Evolutionary conservation across 2,797 vertebrate genomes (phyloP).

Genomic region (Pachyuromys duprasi): DNA sequence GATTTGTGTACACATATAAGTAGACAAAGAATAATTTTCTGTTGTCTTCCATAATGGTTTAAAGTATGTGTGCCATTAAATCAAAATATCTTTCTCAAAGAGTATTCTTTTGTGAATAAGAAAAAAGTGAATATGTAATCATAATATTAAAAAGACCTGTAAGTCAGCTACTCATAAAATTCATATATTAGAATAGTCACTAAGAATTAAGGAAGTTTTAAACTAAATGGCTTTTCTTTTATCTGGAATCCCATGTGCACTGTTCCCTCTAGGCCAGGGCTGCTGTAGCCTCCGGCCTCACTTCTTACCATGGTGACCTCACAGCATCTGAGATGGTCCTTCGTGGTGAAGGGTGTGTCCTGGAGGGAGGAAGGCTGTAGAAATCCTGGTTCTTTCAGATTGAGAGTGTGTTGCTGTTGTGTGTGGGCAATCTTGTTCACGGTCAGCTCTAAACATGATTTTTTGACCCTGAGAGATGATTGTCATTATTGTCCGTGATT

Average conservation of each 20-base stretch:
- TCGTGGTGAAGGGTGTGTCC: too few species aligned
- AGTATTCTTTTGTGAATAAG: background rate
- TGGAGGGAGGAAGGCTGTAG: background rate
- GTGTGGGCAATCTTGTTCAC: background rate
- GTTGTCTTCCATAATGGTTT: constrained; percentile 21
- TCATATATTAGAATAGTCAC: background rate
- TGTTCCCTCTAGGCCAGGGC: background rate
- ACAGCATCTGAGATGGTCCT: background rate
- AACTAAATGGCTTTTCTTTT: constrained; percentile 8
- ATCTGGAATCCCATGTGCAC: background rate
- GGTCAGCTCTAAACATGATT: background rate
- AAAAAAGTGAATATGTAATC: constrained; percentile 35
- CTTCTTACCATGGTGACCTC: background rate
- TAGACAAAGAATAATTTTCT: background rate
- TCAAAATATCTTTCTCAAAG: background rate
- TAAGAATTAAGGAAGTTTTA: background rate
- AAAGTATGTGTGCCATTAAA: background rate
- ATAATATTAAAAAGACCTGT: background rate
- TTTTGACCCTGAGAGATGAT: background rate
- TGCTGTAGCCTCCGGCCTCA: too few species aligned
- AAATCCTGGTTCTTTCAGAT: background rate
- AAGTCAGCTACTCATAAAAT: constrained; percentile 4
- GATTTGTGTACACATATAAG: background rate
- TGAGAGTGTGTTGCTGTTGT: background rate
- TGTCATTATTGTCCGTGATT: background rate